Percentiles rank a stretch among this genome's conserved stretches.
These are phyloP conservation scores for Mobula hypostoma DNA, from an alignment of 2,113 vertebrate genomes.

Conservation along the genomic window DNA sequence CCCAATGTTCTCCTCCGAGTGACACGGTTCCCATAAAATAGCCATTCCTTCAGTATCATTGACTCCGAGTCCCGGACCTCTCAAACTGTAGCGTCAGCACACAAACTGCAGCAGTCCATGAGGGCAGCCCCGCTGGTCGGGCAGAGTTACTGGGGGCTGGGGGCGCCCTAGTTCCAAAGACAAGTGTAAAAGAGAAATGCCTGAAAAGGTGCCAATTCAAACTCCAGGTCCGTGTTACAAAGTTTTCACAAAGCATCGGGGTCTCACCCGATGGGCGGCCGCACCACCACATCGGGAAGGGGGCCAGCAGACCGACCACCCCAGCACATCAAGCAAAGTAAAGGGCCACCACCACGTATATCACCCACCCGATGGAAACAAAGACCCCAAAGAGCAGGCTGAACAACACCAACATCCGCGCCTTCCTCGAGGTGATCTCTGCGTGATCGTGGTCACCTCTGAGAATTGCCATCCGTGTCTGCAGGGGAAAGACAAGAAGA, in stretches of 20 bases:
- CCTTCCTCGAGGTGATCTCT: conserved; percentile 54
- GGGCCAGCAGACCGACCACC: not conserved
- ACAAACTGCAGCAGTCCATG: no score
- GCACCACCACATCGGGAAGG: not conserved
- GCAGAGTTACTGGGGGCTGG: no score
- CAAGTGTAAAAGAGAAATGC: no score
- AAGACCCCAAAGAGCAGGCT: conserved; percentile 68
- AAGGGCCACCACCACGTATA: conserved; percentile 63
- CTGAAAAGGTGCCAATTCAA: not conserved
- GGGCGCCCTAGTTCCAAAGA: no score
- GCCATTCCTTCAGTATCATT: no score
- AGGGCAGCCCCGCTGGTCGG: no score
- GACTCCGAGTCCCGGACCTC: no score
- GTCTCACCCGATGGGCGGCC: not conserved
- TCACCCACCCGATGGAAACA: conserved; percentile 60
- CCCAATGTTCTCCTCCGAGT: no score
- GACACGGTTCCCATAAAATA: no score
- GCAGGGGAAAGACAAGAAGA: not conserved
- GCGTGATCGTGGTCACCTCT: conserved; percentile 60
- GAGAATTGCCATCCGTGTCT: conserved; percentile 59
- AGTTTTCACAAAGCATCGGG: not conserved
- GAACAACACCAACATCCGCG: conserved; percentile 61
- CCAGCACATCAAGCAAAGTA: conserved; percentile 39
- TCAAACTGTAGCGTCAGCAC: no score
- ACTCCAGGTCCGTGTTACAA: not conserved